These are phyloP conservation scores for Anagyrus pseudococci DNA, from an alignment of 2,888 invertebrate genomes.

Conservation along the genomic window DNA sequence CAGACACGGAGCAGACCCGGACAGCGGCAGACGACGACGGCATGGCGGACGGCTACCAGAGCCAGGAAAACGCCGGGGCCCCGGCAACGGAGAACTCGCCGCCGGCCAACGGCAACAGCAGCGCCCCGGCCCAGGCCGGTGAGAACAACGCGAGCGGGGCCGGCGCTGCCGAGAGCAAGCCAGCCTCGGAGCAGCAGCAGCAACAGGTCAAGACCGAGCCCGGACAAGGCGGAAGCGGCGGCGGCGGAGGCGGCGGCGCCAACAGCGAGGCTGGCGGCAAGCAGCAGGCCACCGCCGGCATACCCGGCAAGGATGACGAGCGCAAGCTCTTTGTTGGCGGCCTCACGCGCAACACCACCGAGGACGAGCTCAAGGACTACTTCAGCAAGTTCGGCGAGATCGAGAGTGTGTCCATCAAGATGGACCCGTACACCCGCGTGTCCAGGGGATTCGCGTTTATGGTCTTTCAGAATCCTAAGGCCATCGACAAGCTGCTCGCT, in stretches of 20 bases:
- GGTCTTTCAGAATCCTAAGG: constrained; percentile 67
- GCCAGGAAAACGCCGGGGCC: constrained; percentile 32
- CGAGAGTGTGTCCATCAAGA: constrained; percentile 69
- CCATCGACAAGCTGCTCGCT: constrained; percentile 65
- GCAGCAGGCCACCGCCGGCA: constrained; percentile 58
- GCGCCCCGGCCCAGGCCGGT: not conserved
- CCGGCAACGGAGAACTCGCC: not conserved
- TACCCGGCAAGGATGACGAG: constrained; percentile 63
- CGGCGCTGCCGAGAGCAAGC: not conserved
- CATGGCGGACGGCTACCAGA: constrained; percentile 37
- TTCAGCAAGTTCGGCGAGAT: constrained; percentile 71
- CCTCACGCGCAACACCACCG: constrained; percentile 68
- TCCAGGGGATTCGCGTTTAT: constrained; percentile 74
- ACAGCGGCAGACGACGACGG: not conserved
- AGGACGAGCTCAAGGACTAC: constrained; percentile 69
- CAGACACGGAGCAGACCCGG: not conserved
- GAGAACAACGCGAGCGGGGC: not conserved
- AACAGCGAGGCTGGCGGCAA: constrained; percentile 44
- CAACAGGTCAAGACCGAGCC: not conserved
- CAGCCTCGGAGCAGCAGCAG: constrained; percentile 1
- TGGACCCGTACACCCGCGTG: constrained; percentile 69
- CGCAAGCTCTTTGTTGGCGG: constrained; percentile 74
- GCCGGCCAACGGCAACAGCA: constrained; percentile 17
- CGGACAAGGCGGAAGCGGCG: not conserved
- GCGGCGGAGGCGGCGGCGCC: constrained; percentile 43